These are phyloP conservation scores for Myotis yumanensis DNA, from an alignment of 2,113 vertebrate genomes.

Conservation along the genomic window DNA sequence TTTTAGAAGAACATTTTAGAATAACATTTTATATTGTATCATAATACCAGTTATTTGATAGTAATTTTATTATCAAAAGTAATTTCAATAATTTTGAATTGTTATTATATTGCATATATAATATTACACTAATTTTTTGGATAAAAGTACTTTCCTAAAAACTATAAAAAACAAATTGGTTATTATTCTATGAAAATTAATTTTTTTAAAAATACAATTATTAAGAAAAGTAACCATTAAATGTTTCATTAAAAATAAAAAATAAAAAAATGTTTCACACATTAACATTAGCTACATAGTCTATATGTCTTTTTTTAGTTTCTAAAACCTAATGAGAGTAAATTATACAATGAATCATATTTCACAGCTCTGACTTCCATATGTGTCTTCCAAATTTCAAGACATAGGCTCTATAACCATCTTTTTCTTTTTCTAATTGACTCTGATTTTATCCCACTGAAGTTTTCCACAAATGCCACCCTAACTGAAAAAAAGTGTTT, in stretches of 20 bases:
- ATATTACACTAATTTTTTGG: slow-evolving; percentile 27
- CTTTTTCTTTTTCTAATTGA: neutral
- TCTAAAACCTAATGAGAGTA: neutral
- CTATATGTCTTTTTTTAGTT: neutral
- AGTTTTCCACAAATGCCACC: neutral
- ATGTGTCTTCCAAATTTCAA: neutral
- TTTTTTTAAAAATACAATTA: neutral
- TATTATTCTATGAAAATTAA: neutral
- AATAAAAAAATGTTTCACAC: neutral
- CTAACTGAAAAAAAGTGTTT: neutral
- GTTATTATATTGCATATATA: slow-evolving; percentile 49
- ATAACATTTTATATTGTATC: neutral
- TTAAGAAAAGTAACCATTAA: neutral
- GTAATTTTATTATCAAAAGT: slow-evolving; percentile 54
- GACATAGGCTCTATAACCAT: neutral
- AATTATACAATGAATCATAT: neutral
- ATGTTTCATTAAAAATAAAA: slow-evolving; percentile 43
- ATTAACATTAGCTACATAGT: neutral
- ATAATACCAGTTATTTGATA: slow-evolving; percentile 34
- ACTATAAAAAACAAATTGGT: neutral
- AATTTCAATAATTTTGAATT: slow-evolving; percentile 63
- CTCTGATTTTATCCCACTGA: neutral
- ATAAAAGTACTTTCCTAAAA: slow-evolving; percentile 36
- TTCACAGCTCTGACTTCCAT: neutral
- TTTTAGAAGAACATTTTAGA: slow-evolving; percentile 50